phyloP scores from a whole-genome alignment of 2,888 invertebrate species.

The Notodonta dromedarius region DNA sequence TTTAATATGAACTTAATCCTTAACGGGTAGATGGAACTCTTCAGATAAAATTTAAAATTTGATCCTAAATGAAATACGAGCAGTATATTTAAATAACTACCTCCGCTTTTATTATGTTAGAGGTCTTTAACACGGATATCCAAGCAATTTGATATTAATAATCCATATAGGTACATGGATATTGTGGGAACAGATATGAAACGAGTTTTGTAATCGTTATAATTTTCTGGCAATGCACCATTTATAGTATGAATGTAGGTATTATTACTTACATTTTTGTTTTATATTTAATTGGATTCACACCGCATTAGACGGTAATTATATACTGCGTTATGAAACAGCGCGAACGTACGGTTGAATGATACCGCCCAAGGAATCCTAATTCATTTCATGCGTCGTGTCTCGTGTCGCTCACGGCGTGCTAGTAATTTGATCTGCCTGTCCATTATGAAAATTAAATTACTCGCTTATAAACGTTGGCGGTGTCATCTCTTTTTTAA shows the following conservation, averaged over 20 bases:
- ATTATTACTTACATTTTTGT: constrained; percentile 23
- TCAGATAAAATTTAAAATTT: constrained; percentile 4
- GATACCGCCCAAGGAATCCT: constrained; percentile 60
- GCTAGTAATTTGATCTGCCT: constrained; percentile 65
- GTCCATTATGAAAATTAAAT: constrained; percentile 69
- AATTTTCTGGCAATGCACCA: constrained; percentile 37
- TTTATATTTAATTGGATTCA: constrained; percentile 45
- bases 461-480: constrained; percentile 48
- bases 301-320: constrained; percentile 42
- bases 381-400: constrained; percentile 66
- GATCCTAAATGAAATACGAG: constrained; percentile 24
- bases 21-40: neutral
- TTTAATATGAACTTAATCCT: no score
- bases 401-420: constrained; percentile 62
- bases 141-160: constrained; percentile 48
- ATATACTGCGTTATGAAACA: constrained; percentile 35
- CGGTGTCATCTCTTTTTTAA: constrained; percentile 22
- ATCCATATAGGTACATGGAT: constrained; percentile 40
- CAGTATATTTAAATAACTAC: constrained; percentile 28
- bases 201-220: constrained; percentile 40
- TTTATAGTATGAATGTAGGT: constrained; percentile 32
- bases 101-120: constrained; percentile 30
- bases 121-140: constrained; percentile 45
- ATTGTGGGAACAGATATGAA: constrained; percentile 46
- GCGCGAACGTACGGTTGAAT: constrained; percentile 48